Percentiles rank a stretch among this genome's conserved stretches.
Evolutionary conservation across 2,113 vertebrate genomes (phyloP).

Genomic region (Macaca fascicularis): T2T-MFA8v1.1 NC_088391.1:62706001-62706500

Average conservation of each 20-base stretch:
- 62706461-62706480: not conserved
- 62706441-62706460: not conserved
- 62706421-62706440: not conserved
- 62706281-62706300: not conserved
- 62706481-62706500: slow-evolving; percentile 8
- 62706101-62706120: not conserved
- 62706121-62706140: not conserved
- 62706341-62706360: slow-evolving; percentile 1
- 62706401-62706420: not conserved
- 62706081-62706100: not conserved
- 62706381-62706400: not conserved
- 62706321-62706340: not conserved
- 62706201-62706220: not conserved
- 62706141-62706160: not conserved
- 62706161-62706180: not conserved
- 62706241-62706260: not conserved
- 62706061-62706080: not conserved
- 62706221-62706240: not conserved
- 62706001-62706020: not conserved
- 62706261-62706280: not conserved
- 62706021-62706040: not conserved
- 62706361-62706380: not conserved
- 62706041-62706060: not conserved
- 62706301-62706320: not conserved
- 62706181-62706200: not conserved